Conservation (phyloP, 2,113 vertebrate genomes). For the Peucedramus taeniatus region DNA sequence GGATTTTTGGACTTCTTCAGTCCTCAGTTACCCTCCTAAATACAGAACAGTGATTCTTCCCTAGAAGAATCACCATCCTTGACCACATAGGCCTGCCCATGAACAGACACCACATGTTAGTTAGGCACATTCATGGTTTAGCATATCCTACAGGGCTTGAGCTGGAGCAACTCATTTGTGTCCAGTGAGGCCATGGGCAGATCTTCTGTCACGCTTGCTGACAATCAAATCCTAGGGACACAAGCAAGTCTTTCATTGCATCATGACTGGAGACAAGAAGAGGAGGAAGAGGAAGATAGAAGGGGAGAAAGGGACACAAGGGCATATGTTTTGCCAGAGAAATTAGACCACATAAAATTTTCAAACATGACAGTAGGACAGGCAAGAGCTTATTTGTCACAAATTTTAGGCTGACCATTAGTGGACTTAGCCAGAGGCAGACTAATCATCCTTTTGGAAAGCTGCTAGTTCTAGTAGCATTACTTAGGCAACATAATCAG, state of each 20-base stretch:
- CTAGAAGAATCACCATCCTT: background rate
- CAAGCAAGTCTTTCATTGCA: background rate
- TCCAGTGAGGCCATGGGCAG: rapidly evolving
- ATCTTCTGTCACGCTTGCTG: background rate
- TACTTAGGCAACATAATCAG: background rate
- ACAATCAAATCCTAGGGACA: background rate
- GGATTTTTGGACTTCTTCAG: background rate
- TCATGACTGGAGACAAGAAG: background rate
- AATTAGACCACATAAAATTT: background rate
- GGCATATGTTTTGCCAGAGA: background rate
- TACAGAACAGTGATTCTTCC: background rate
- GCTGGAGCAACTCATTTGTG: background rate
- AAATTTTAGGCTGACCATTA: background rate
- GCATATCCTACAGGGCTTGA: background rate
- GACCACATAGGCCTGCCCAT: background rate
- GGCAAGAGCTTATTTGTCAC: background rate
- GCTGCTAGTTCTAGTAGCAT: background rate
- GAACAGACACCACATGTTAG: background rate
- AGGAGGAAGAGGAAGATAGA: background rate
- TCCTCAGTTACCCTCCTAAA: background rate
- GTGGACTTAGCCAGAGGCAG: background rate
- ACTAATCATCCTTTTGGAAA: background rate
- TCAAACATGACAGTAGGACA: background rate
- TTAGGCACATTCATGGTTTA: background rate
- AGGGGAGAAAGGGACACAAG: background rate